These are phyloP conservation scores for Thinocorus orbignyianus DNA, from an alignment of 2,113 vertebrate genomes.

Conservation along the genomic window DNA sequence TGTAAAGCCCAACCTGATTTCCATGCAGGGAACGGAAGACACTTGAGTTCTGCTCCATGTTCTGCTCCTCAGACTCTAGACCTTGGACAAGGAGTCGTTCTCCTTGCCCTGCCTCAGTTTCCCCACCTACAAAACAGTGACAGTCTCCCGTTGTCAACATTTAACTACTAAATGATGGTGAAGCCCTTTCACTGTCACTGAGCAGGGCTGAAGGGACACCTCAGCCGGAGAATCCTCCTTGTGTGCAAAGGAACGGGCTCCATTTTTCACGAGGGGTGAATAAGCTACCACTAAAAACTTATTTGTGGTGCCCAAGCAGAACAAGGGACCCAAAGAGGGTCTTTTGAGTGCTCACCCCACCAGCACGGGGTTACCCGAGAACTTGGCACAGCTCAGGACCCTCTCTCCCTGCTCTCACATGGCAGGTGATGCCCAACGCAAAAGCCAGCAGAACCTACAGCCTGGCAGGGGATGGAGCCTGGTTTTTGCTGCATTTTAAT, in stretches of 20 bases:
- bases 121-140: not conserved
- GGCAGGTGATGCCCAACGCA: not conserved
- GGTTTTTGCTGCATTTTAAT: not conserved
- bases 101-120: not conserved
- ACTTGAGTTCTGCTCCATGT: not conserved
- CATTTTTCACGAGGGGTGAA: not conserved
- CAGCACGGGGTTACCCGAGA: not conserved
- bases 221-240: not conserved
- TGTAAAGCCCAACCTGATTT: not conserved
- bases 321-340: rapidly evolving
- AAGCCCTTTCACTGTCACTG: rapidly evolving
- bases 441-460: rapidly evolving
- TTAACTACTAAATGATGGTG: rapidly evolving
- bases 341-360: not conserved
- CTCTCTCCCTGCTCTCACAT: not conserved
- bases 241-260: not conserved
- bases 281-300: rapidly evolving
- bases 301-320: not conserved
- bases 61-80: not conserved
- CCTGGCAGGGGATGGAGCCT: not conserved
- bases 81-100: not conserved
- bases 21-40: rapidly evolving
- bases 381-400: not conserved
- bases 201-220: not conserved
- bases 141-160: not conserved